Percentiles rank a stretch among this genome's conserved stretches.
Conservation (phyloP, 2,888 invertebrate species). For the Argynnis bischoffii region DNA sequence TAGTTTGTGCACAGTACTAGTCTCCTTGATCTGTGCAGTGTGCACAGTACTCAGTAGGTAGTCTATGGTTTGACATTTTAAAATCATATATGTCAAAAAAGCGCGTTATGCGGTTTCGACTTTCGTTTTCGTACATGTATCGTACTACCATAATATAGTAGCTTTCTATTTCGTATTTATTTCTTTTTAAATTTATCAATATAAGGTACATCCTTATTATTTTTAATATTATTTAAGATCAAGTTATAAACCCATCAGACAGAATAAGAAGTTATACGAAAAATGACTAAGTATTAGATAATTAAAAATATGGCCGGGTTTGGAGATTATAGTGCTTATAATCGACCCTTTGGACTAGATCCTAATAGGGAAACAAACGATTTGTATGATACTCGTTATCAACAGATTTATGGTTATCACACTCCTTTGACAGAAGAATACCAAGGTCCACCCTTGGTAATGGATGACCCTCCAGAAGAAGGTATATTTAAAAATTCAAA, state of each 20-base stretch:
- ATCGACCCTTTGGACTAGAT: conserved; percentile 73
- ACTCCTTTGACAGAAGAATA: conserved; percentile 76
- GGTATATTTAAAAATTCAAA: conserved; percentile 50
- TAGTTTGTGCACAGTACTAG: too few species aligned
- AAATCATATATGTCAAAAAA: background rate
- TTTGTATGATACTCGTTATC: conserved; percentile 75
- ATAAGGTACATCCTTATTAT: background rate
- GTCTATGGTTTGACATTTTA: too few species aligned
- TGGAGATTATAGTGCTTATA: conserved; percentile 70
- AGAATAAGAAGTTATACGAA: background rate
- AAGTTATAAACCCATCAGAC: background rate
- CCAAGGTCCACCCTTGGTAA: conserved; percentile 75
- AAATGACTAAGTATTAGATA: conserved; percentile 43
- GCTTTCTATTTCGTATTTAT: conserved; percentile 2
- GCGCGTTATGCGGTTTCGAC: background rate
- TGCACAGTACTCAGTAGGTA: too few species aligned
- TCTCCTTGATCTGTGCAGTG: too few species aligned
- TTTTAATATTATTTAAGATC: conserved; percentile 5
- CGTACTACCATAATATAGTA: background rate
- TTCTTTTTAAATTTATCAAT: conserved; percentile 1
- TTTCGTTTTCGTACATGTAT: background rate
- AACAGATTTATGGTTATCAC: conserved; percentile 77
- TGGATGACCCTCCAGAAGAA: conserved; percentile 73
- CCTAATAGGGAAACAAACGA: conserved; percentile 73
- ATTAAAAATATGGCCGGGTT: conserved; percentile 72